These are phyloP conservation scores for Felis chaus DNA, from an alignment of 2,113 vertebrate genomes.

Conservation along the genomic window DNA sequence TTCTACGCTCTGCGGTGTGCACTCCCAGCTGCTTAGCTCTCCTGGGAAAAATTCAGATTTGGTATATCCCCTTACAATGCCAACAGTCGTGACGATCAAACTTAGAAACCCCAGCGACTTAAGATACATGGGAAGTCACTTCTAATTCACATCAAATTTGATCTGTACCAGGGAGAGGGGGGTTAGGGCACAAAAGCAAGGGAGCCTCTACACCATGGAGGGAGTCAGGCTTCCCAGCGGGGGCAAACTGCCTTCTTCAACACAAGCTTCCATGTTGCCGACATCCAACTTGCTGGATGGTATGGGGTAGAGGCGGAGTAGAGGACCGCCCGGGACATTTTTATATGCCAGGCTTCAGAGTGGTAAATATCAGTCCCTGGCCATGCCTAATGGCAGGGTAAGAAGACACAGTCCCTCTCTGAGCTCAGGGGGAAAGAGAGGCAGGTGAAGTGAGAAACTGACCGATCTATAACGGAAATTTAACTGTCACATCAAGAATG, in stretches of 20 bases:
- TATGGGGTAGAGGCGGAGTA: neutral
- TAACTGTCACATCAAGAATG: neutral
- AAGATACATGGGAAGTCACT: neutral
- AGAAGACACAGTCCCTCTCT: neutral
- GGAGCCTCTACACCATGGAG: fast-evolving
- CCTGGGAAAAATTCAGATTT: neutral
- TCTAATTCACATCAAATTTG: too few relatives aligned
- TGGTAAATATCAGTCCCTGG: neutral
- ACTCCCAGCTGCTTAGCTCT: neutral
- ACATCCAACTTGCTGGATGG: neutral
- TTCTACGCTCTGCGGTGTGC: neutral
- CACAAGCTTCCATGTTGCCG: fast-evolving
- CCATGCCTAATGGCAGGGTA: too few relatives aligned
- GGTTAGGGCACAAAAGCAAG: too few relatives aligned
- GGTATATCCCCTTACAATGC: neutral
- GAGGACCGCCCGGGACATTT: too few relatives aligned
- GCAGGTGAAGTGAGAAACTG: neutral
- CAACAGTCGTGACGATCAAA: too few relatives aligned
- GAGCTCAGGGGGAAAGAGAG: neutral
- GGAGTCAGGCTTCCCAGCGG: too few relatives aligned
- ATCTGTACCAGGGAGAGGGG: fast-evolving
- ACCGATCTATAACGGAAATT: neutral
- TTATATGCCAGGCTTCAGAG: neutral
- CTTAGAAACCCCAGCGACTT: neutral
- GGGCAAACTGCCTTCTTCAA: neutral